Base-by-base conservation (phyloP, 2,888 invertebrate species). In the Amaurobius ferox region DNA sequence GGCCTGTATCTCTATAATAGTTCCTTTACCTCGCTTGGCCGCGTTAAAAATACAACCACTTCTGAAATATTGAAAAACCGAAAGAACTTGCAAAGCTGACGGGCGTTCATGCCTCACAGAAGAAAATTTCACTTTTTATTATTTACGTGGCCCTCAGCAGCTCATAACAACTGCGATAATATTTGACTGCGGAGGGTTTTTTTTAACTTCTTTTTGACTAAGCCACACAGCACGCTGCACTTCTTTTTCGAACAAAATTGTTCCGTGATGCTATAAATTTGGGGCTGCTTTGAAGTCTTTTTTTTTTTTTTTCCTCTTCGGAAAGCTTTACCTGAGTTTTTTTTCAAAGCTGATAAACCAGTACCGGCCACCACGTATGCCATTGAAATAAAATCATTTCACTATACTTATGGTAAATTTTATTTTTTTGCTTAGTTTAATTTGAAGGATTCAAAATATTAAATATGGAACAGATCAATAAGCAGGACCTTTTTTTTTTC, bases 251-350 rank as follows among this genome's bases (percentile, higher is more conserved):
- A 11, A 55, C 23, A 23, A 55, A 55, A 55, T 23, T 55, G 55
- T 23, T 55, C 55, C 55, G 55, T 55, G 55, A 55, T 19, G 55
- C 55, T 55, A 55, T 55, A 55, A 55, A 55, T 55, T 23, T 16
- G 1, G 23, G 23, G 23, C 55, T 55, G 55, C 55, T 23, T 55
- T 6, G 19, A 23, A 23, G 19, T 55, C 23, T 23, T 55, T 55
- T 23, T 44, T 16, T 55, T 23, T 55, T 23, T 55, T 23, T 55
- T 23, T 44, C 55, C 55, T 23, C 23, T 2, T 5, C 2, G 19
- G 23, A 55, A 3, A 55, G 3, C 11, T 23, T 2, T 7, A 16
- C 55, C 55, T 5, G 23, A 55, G 23, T 55, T 55, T 55, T 23
- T 3, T 19, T 55, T 19, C 3, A 35, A 23, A 23, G 55, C 2